Conservation (phyloP, 2,113 vertebrate species). For the Aspidoscelis tigris region DNA sequence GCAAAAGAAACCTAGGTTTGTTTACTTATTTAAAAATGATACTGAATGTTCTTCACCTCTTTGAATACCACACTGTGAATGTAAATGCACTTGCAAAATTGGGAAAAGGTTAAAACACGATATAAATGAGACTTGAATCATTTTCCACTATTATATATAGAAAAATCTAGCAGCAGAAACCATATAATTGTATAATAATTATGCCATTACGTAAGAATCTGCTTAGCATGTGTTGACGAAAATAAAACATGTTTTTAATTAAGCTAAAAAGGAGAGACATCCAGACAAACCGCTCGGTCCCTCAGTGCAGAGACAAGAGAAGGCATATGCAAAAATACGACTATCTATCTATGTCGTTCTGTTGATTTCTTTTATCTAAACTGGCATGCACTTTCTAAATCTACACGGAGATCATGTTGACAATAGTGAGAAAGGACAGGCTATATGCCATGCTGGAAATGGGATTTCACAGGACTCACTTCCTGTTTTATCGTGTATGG, state of each 20-base stretch:
- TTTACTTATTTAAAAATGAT: no score
- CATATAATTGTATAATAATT: background rate
- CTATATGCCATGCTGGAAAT: background rate
- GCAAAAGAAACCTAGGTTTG: no score
- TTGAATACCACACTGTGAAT: no score
- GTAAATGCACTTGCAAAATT: no score
- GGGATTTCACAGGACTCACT: conserved; percentile 3
- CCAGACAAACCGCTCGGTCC: background rate
- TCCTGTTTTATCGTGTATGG: background rate
- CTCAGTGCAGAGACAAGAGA: background rate
- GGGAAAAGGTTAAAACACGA: background rate
- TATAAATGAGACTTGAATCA: background rate
- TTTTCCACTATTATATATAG: background rate
- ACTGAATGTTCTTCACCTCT: no score
- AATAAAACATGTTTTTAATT: background rate
- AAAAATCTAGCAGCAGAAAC: background rate
- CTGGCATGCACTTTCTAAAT: background rate
- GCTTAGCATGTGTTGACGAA: background rate
- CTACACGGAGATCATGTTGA: background rate
- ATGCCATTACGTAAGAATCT: background rate
- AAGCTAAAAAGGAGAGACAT: background rate
- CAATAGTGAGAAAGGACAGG: background rate
- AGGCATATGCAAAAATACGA: background rate
- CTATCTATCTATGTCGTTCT: background rate
- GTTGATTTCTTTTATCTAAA: background rate